Evolutionary conservation across 2,797 vertebrate genomes (phyloP).

Genomic region (Ptychadena robeensis): DNA sequence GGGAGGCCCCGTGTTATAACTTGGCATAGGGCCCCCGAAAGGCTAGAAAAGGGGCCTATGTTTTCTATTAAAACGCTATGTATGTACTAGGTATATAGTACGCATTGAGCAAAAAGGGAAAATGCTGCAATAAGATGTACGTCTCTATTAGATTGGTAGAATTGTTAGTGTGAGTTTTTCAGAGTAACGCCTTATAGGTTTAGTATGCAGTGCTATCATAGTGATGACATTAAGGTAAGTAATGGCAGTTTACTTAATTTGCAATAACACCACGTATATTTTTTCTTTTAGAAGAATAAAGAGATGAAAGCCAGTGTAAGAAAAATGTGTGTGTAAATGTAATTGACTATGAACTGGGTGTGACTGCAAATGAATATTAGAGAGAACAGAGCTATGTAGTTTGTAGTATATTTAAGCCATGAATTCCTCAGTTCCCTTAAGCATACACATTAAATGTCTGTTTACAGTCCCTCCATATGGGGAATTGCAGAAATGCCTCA

Average conservation of each 20-base stretch:
- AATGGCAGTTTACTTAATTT: neutral
- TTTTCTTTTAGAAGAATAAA: neutral
- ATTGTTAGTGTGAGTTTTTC: neutral
- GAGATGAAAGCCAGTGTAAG: neutral
- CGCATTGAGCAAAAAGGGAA: too few species aligned
- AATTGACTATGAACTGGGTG: conserved; percentile 36
- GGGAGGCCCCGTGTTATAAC: too few species aligned
- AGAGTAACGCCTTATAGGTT: neutral
- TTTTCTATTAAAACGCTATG: too few species aligned
- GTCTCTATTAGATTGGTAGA: neutral
- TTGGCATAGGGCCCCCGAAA: too few species aligned
- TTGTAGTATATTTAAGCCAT: conserved; percentile 34
- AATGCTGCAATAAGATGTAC: too few species aligned
- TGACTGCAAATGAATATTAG: conserved; percentile 34
- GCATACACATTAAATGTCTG: conserved; percentile 43
- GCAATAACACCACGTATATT: conserved; percentile 7
- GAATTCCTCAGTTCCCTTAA: conserved; percentile 47
- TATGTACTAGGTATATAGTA: too few species aligned
- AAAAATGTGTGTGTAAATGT: conserved; percentile 26
- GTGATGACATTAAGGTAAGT: neutral
- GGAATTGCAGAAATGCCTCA: conserved; percentile 39
- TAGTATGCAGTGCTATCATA: neutral
- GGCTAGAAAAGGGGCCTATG: too few species aligned
- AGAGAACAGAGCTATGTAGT: conserved; percentile 8
- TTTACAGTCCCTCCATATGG: conserved; percentile 48